These are phyloP conservation scores for Horisme vitalbata DNA, from an alignment of 2,888 invertebrate species.

Conservation along the genomic window DNA sequence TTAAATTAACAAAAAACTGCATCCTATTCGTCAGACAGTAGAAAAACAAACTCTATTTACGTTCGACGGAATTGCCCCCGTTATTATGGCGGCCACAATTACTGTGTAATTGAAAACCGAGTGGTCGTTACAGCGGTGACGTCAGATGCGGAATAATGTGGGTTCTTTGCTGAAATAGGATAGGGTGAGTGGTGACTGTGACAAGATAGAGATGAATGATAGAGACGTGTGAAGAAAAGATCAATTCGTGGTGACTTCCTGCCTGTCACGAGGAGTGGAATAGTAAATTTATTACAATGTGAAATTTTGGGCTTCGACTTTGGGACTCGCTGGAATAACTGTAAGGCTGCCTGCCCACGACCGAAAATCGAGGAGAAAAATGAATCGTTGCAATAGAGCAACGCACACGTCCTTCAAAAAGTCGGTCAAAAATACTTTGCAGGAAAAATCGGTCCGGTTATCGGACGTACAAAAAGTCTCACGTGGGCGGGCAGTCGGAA, in stretches of 20 bases:
- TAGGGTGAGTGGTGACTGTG: constrained; percentile 20
- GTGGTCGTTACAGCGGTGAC: constrained; percentile 58
- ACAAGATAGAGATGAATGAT: constrained; percentile 10
- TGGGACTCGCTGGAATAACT: too few species aligned
- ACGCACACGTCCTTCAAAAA: too few species aligned
- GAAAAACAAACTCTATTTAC: constrained; percentile 74
- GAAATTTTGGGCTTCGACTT: too few species aligned
- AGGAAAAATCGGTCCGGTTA: too few species aligned
- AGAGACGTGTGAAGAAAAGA: not conserved
- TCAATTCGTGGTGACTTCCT: not conserved
- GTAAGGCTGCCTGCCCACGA: too few species aligned
- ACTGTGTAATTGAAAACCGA: constrained; percentile 77
- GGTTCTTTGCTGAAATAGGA: constrained; percentile 32
- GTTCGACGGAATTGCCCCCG: constrained; percentile 65
- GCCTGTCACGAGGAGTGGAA: too few species aligned
- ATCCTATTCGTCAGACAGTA: constrained; percentile 34
- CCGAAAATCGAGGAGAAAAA: too few species aligned
- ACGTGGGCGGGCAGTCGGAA: too few species aligned
- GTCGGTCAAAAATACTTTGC: too few species aligned
- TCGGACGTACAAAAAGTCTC: too few species aligned
- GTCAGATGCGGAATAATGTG: constrained; percentile 42
- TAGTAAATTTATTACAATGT: too few species aligned
- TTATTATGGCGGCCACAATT: constrained; percentile 74
- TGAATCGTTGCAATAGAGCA: too few species aligned
- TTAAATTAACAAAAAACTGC: constrained; percentile 18